phyloP scores from a whole-genome alignment of 2,113 vertebrate species.

The Tichodroma muraria region DNA sequence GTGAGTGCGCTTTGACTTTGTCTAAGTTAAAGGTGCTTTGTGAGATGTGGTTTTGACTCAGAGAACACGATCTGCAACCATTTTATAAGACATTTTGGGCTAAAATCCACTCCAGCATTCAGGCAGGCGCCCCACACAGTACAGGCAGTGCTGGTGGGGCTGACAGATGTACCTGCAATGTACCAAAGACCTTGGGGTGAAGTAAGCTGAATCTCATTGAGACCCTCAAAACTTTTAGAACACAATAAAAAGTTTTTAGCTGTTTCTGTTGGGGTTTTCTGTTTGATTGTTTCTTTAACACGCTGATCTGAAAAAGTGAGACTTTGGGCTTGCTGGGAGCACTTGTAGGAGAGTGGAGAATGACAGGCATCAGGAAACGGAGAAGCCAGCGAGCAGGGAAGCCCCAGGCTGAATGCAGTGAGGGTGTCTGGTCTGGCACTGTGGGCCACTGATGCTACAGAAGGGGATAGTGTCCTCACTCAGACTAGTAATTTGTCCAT shows the following conservation, averaged over 20 bases:
- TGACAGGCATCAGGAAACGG: fast-evolving
- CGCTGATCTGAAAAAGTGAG: not conserved
- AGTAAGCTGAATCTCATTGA: not conserved
- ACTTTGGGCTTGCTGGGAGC: not conserved
- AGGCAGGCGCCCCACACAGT: not conserved
- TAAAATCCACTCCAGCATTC: not conserved
- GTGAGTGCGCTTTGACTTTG: constrained; percentile 38
- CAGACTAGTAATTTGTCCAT: not conserved
- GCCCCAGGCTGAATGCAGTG: not conserved
- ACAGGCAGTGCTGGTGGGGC: not conserved
- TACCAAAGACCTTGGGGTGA: not conserved
- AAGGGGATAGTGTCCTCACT: not conserved
- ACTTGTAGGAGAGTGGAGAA: not conserved
- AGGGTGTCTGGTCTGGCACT: not conserved
- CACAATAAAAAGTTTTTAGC: not conserved
- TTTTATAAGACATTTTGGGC: not conserved
- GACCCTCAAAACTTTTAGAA: not conserved
- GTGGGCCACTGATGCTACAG: not conserved
- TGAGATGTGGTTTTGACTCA: not conserved
- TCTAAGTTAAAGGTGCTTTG: constrained; percentile 54
- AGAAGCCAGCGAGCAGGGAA: not conserved
- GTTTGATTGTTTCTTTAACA: not conserved
- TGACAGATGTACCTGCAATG: not conserved
- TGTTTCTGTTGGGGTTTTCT: not conserved
- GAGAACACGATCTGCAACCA: not conserved